A percentile compares a stretch with the other conserved stretches of the same genome.
These are phyloP conservation scores for Nomada fabriciana DNA, from an alignment of 2,888 invertebrate species.

Conservation along the genomic window DNA sequence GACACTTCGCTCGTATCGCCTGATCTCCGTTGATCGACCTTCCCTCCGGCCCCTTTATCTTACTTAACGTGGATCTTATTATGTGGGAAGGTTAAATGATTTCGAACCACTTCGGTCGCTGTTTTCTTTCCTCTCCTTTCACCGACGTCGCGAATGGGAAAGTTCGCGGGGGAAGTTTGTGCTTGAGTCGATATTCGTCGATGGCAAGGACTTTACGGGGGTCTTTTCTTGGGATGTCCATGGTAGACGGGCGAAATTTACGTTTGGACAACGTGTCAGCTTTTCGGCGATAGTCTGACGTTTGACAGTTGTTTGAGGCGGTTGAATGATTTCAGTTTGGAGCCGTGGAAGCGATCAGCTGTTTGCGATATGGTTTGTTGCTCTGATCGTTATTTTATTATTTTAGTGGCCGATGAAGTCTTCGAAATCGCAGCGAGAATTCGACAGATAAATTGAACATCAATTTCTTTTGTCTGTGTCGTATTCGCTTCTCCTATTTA, in stretches of 20 bases:
- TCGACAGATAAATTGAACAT: no score
- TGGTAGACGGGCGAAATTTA: conserved; percentile 7
- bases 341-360: no score
- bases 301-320: not conserved
- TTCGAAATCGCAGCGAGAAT: no score
- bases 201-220: not conserved
- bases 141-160: not conserved
- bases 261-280: not conserved
- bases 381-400: no score
- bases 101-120: conserved; percentile 19
- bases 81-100: conserved; percentile 58
- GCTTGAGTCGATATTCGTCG: not conserved
- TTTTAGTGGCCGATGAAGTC: no score
- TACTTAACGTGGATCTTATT: conserved; percentile 63
- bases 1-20: conserved; percentile 81
- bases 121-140: not conserved
- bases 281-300: not conserved
- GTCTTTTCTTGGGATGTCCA: conserved; percentile 2
- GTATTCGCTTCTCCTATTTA: no score
- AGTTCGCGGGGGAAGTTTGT: conserved; percentile 4
- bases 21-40: conserved; percentile 66
- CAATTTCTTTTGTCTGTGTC: no score
- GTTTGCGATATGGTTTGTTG: no score
- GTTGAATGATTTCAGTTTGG: not conserved
- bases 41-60: conserved; percentile 61